phyloP scores from a whole-genome alignment of 2,888 invertebrate genomes.

The Phragmatobia fuliginosa region DNA sequence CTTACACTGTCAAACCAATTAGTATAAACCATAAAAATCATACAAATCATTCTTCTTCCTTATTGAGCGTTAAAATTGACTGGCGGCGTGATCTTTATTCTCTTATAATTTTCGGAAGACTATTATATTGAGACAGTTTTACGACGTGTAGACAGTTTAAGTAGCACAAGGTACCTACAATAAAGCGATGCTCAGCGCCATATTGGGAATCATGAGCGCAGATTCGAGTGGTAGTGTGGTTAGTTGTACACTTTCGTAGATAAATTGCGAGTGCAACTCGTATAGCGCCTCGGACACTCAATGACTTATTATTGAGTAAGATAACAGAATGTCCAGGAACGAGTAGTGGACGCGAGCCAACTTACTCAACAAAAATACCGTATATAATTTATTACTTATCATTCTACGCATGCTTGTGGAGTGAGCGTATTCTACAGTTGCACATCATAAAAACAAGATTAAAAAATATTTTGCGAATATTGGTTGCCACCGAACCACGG shows the following conservation, averaged over 20 bases:
- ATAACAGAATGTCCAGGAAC: constrained; percentile 71
- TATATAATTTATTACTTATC: constrained; percentile 82
- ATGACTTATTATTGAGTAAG: constrained; percentile 66
- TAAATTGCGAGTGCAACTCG: constrained; percentile 35
- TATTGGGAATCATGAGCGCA: constrained; percentile 55
- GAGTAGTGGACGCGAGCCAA: constrained; percentile 81
- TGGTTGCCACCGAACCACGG: constrained; percentile 61
- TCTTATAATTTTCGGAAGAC: constrained; percentile 69
- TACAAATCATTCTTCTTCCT: constrained; percentile 78
- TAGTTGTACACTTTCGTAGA: constrained; percentile 46
- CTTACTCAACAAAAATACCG: constrained; percentile 81
- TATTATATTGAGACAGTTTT: constrained; percentile 73
- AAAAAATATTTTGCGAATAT: constrained; percentile 73
- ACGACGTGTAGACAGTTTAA: constrained; percentile 77
- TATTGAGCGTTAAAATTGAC: constrained; percentile 68
- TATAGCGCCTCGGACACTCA: constrained; percentile 56
- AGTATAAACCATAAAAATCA: constrained; percentile 79
- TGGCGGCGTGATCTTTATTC: constrained; percentile 66
- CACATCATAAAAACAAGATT: constrained; percentile 83
- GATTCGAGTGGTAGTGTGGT: constrained; percentile 42
- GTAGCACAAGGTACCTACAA: constrained; percentile 59
- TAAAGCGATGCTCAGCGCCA: constrained; percentile 60
- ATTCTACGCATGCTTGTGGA: constrained; percentile 78
- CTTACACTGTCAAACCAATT: constrained; percentile 82
- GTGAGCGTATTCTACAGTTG: constrained; percentile 77